Evolutionary conservation across 2,797 vertebrate genomes (phyloP), one percentile per base, ranked within the genome.

Genomic region (Selene dorsalis): DNA sequence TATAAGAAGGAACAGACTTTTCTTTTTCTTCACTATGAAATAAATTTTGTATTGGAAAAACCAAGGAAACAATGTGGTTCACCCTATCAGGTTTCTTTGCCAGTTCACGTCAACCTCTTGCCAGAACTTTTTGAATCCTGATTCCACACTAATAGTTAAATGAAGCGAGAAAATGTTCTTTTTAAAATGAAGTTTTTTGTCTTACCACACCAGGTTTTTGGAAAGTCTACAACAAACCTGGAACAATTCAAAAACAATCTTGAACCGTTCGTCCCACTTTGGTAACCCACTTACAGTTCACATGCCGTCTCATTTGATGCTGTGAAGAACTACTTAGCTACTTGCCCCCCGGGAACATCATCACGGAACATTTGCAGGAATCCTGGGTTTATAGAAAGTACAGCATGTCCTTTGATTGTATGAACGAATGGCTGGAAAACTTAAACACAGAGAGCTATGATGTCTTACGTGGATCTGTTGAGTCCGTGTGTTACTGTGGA

Each of bases 401-500:
- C 69, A 75, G 68, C 75, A 67, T 85, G 82, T 86, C 82, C 56
- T 89, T 81, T 67, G 75, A 80, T 80, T 85, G 84, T 69, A 76
- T 71, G 84, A 83, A 76, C 13, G 67, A 80, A 82, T 79, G 84
- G 70, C 58, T 61, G 75, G 63, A 69, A 75, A 83, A 70, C 48
- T 56, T 56, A 53, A 63, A 81, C 38, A 35, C 79, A 35, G 69
- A 87, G 84, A 83, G 76, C n/a, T 58, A 82, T 26, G 39, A 79
- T 82, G 85, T 92, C 66, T 77, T 79, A 48, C 11, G 59, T 91
- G 83, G 71, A 87, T 90, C 70, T 88, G 82, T 88, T 74, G 72
- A 85, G 83, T 89, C 80, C 3, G 70, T 92, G 85, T 86, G 69
- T 91, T 88, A 68, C 82, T 87, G 88, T 93, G 90, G 87, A 89